These are phyloP conservation scores for Paracentrotus lividus DNA, from an alignment of 53 echinoderm and acorn worm species.

Conservation along the genomic window DNA sequence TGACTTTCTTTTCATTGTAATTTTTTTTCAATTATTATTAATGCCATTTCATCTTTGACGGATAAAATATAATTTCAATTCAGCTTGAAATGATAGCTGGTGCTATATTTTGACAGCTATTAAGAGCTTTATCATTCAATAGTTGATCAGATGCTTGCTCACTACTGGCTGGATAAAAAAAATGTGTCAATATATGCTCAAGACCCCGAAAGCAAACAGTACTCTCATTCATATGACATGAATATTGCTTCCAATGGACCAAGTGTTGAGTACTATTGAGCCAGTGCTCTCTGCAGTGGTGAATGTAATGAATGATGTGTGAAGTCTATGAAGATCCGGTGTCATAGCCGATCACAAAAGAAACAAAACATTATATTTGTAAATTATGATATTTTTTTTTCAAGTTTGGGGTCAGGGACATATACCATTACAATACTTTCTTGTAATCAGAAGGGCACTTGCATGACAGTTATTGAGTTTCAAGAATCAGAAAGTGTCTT, in stretches of 20 bases:
- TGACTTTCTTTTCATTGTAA: too few relatives aligned
- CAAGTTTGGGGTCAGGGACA: neutral
- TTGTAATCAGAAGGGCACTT: neutral
- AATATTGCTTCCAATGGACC: slow-evolving; percentile 8
- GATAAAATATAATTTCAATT: too few relatives aligned
- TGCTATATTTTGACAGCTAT: neutral
- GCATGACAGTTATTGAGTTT: neutral
- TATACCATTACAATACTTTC: neutral
- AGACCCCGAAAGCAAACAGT: neutral
- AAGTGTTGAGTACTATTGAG: neutral
- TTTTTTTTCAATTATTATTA: too few relatives aligned
- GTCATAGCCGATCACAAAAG: too few relatives aligned
- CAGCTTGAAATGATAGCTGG: neutral
- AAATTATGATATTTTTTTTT: too few relatives aligned
- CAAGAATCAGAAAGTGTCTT: neutral
- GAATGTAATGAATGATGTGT: neutral
- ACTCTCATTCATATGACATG: slow-evolving; percentile 8
- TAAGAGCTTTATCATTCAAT: neutral
- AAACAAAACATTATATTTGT: too few relatives aligned
- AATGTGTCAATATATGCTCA: slow-evolving; percentile 29
- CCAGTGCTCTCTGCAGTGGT: neutral
- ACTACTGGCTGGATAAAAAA: neutral
- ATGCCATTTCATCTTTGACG: too few relatives aligned
- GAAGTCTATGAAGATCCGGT: too few relatives aligned
- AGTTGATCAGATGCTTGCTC: slow-evolving; percentile 9